phyloP scores from a whole-genome alignment of 2,113 vertebrate species.

The Calyptomena viridis region DNA sequence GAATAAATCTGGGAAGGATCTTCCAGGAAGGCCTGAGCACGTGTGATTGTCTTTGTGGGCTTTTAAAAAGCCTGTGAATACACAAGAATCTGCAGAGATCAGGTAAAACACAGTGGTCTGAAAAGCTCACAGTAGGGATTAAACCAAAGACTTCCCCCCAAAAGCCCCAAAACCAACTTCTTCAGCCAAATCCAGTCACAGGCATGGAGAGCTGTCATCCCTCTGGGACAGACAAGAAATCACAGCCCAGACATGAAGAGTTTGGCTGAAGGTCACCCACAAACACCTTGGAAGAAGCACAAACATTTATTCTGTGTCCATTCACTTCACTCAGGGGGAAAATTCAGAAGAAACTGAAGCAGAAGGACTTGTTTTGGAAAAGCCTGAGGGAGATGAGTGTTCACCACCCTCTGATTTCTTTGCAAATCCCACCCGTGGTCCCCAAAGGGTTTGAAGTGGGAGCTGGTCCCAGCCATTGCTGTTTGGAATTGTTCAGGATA shows the following conservation, averaged over 20 bases:
- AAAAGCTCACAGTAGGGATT: neutral
- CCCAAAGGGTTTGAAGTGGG: neutral
- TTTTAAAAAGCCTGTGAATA: neutral
- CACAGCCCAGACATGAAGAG: neutral
- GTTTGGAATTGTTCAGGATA: neutral
- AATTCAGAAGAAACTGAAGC: neutral
- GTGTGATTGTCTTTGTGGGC: neutral
- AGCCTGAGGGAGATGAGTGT: neutral
- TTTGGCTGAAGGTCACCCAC: neutral
- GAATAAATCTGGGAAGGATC: neutral
- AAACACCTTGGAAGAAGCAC: neutral
- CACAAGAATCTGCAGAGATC: neutral
- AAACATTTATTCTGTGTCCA: neutral
- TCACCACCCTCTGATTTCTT: neutral
- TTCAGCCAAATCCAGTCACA: neutral
- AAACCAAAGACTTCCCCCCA: neutral
- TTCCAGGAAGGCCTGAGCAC: fast-evolving
- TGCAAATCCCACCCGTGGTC: slow-evolving; percentile 1
- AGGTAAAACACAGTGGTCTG: neutral
- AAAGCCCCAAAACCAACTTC: neutral
- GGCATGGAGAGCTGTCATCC: fast-evolving
- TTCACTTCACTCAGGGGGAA: neutral
- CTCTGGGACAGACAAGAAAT: neutral
- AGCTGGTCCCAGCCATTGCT: neutral
- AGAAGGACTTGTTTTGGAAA: neutral